Percentiles rank a stretch among this genome's conserved stretches.
These are phyloP conservation scores for Leucozona laternaria DNA, from an alignment of 2,888 invertebrate species.

Conservation along the genomic window DNA sequence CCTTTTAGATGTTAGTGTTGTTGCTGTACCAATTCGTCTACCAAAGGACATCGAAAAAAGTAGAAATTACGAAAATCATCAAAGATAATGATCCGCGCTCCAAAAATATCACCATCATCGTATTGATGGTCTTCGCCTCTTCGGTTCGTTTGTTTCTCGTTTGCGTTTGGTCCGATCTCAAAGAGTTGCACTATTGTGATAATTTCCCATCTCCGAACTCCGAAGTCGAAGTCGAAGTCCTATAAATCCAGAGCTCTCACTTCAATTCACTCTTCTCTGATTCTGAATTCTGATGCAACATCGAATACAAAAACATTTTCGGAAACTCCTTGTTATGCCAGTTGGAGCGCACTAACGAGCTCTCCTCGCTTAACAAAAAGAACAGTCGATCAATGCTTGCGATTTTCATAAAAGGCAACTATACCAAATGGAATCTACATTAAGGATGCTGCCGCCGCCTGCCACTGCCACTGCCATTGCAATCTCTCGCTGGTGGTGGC, in stretches of 20 bases:
- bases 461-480: slow-evolving; percentile 3
- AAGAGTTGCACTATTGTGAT: slow-evolving; percentile 36
- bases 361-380: slow-evolving; percentile 18
- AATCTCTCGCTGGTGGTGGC: slow-evolving; percentile 8
- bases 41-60: slow-evolving; percentile 12
- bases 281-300: slow-evolving; percentile 12
- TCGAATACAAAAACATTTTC: slow-evolving; percentile 70
- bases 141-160: background rate
- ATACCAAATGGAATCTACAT: slow-evolving; percentile 64
- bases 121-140: background rate
- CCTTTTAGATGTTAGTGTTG: slow-evolving; percentile 39
- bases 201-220: background rate
- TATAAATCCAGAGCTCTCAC: slow-evolving; percentile 8
- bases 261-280: slow-evolving; percentile 11
- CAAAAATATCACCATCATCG: slow-evolving; percentile 63
- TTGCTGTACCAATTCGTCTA: background rate
- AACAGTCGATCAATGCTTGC: slow-evolving; percentile 72
- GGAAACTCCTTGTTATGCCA: slow-evolving; percentile 63
- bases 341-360: slow-evolving; percentile 64
- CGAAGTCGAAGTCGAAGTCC: background rate
- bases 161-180: background rate
- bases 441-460: slow-evolving; percentile 67
- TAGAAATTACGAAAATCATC: slow-evolving; percentile 53
- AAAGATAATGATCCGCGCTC: slow-evolving; percentile 74
- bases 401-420: slow-evolving; percentile 74